A percentile compares a stretch with the other conserved stretches of the same genome.
These are phyloP conservation scores for Peromyscus californicus DNA, from an alignment of 2,113 vertebrate genomes.

Conservation along the genomic window DNA sequence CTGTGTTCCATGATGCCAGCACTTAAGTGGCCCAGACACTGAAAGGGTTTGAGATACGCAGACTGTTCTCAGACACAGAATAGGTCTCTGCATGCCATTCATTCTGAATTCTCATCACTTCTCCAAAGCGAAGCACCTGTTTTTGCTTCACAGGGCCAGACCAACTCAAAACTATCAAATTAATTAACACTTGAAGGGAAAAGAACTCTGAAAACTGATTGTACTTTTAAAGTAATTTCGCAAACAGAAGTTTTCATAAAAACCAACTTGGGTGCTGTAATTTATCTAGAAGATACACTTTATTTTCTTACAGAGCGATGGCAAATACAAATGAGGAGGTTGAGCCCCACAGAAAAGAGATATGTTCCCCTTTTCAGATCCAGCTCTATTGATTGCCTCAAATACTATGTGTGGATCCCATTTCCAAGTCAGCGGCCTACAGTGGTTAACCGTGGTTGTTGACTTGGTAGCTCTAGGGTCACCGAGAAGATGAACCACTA, in stretches of 20 bases:
- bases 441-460: not conserved
- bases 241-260: constrained; percentile 37
- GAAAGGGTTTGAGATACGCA: constrained; percentile 50
- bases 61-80: constrained; percentile 55
- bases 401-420: rapidly evolving
- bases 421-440: not conserved
- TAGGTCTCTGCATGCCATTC: constrained; percentile 36
- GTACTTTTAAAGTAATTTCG: constrained; percentile 62
- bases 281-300: constrained; percentile 62
- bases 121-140: constrained; percentile 70
- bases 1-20: constrained; percentile 60
- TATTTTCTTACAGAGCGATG: constrained; percentile 2
- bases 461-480: not conserved
- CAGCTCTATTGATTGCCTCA: not conserved
- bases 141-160: constrained; percentile 50
- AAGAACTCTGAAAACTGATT: constrained; percentile 53
- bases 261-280: not conserved
- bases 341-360: not conserved
- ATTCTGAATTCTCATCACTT: constrained; percentile 46
- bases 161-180: constrained; percentile 25
- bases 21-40: not conserved
- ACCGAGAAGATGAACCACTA: not conserved
- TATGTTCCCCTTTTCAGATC: not conserved
- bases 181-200: not conserved
- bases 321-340: not conserved